Percentiles rank a stretch among this genome's conserved stretches.
Evolutionary conservation across 2,797 vertebrate species (phyloP).

Genomic region (Gymnothorax reevesii): DNA sequence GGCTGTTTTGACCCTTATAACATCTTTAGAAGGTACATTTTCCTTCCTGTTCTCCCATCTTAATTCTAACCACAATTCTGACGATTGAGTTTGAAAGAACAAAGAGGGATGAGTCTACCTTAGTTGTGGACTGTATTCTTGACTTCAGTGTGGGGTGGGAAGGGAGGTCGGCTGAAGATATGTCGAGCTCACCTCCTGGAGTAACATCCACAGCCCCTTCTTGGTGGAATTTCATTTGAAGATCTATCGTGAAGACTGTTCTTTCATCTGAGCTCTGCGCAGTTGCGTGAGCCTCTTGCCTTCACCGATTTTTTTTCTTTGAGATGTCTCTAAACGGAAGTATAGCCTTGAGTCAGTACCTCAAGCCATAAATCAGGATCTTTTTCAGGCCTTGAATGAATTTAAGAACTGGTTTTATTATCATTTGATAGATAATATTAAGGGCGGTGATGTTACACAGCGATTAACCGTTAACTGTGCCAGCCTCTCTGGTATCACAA

Average conservation of each 20-base stretch:
- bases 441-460: no score
- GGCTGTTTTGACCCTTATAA: no score
- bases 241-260: not conserved
- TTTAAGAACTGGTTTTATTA: not conserved
- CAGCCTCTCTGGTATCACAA: no score
- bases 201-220: not conserved
- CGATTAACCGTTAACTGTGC: no score
- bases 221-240: not conserved
- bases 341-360: not conserved
- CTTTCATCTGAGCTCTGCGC: not conserved
- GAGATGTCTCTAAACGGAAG: not conserved
- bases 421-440: not conserved
- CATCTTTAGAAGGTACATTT: no score
- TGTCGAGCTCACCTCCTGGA: not conserved
- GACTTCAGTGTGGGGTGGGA: not conserved
- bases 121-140: not conserved
- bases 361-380: not conserved
- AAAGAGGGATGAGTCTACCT: not conserved
- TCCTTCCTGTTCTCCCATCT: no score
- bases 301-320: not conserved
- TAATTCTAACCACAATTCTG: no score
- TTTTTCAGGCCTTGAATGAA: not conserved
- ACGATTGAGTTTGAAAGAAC: not conserved
- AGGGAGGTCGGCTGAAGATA: not conserved
- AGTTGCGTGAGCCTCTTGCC: not conserved